Base-by-base conservation (phyloP, 2,888 invertebrate species). In the Phragmatobia fuliginosa region DNA sequence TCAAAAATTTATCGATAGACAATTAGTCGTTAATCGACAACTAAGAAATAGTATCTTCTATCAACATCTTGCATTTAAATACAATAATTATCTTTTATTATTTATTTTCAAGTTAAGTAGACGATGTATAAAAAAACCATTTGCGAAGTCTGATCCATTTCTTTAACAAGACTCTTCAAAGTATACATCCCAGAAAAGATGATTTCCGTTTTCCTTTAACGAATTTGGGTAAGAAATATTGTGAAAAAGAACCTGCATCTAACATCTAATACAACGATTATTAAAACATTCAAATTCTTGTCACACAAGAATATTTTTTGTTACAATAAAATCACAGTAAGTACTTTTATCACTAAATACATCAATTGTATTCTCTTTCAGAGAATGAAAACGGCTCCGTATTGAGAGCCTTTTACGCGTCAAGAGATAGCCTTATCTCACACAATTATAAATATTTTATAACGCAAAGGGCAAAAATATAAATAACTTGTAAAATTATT, bases 321-420 rank as follows among this genome's bases (percentile, higher is more conserved):
- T 88, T 87, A 91, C 85, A 87, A 88, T 88, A 90, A 91, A 94
- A 94, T 94, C 94, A 94, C 94, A 94, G 91, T 93, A 92, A 90
- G 85, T 91, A 90, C 85, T 83, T 66, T 90, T 92, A 93, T 88
- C 85, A 90, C 92, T 93, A 93, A 87, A 89, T 85, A 89, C 81
- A 85, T 88, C 82, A 80, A 71, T 71, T 71, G 69, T 76, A 78
- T 76, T 81, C 88, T 88, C 88, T 89, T 87, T 80, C 66, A 89
- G 89, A 89, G 88, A 85, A 83, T 68, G 52, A 67, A 72, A 76
- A 33, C 45, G 61, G 52, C 62, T 59, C 70, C 72, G 25, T 60
- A 66, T 71, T 33, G 16, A 68, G 71, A 64, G 49, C 67, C 33
- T 67, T 62, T 38, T 67, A 71, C 56, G 70, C 49, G 65, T 38